Percentiles rank a stretch among this genome's conserved stretches.
phyloP scores from a whole-genome alignment of 2,888 invertebrate species.

The Cremastinae sp. region DNA sequence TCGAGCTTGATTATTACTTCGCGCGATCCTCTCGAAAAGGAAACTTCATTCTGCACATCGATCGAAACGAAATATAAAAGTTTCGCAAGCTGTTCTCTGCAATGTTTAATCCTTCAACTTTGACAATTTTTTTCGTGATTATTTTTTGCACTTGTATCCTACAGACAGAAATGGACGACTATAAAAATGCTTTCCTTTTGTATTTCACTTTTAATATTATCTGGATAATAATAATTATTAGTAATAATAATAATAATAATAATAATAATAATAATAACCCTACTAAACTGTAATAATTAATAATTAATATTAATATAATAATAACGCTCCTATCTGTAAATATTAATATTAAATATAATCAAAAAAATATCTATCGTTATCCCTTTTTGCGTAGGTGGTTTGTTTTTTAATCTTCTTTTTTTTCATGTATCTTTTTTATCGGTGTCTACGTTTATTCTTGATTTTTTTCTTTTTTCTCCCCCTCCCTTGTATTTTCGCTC shows the following conservation, averaged over 20 bases:
- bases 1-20: constrained; percentile 8
- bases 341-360: constrained; percentile 78
- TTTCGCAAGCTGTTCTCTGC: background rate
- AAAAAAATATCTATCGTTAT: constrained; percentile 76
- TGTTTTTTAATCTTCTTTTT: constrained; percentile 49
- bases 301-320: constrained; percentile 71
- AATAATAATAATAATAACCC: constrained; percentile 69
- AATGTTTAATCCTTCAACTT: constrained; percentile 28
- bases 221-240: constrained; percentile 67
- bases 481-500: constrained; percentile 1
- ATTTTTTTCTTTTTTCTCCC: background rate
- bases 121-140: constrained; percentile 57
- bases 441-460: constrained; percentile 16
- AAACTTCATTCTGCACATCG: constrained; percentile 14
- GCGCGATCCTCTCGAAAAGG: constrained; percentile 4
- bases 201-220: constrained; percentile 72
- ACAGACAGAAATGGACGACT: constrained; percentile 70
- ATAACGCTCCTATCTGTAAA: constrained; percentile 77
- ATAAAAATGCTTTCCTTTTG: constrained; percentile 71
- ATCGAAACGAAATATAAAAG: constrained; percentile 16
- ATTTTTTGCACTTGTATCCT: constrained; percentile 58
- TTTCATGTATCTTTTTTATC: constrained; percentile 17
- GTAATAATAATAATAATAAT: constrained; percentile 63
- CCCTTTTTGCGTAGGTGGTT: constrained; percentile 63
- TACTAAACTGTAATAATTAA: constrained; percentile 70